Conservation (phyloP, 2,888 invertebrate species). For the Candidula unifasciata region DNA sequence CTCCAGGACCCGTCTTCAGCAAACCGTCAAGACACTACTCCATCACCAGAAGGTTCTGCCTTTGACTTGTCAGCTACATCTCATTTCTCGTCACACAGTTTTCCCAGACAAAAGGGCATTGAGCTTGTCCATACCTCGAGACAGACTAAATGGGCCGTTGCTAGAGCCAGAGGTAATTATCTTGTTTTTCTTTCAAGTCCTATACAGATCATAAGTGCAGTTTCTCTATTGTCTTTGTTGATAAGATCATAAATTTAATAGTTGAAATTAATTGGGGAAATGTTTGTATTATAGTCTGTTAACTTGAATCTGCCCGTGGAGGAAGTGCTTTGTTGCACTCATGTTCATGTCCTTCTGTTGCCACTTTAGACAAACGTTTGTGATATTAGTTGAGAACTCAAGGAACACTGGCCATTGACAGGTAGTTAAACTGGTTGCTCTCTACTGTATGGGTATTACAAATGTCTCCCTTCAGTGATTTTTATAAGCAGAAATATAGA, state of each 20-base stretch:
- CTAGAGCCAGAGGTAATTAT: conserved; percentile 46
- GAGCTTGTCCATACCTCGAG: conserved; percentile 44
- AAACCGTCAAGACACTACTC: conserved; percentile 26
- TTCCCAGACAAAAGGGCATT: conserved; percentile 25
- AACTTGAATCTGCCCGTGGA: too few relatives aligned
- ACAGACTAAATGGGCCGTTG: conserved; percentile 49
- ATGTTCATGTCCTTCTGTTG: too few relatives aligned
- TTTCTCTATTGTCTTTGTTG: too few relatives aligned
- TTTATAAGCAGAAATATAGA: neutral
- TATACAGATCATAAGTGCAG: neutral
- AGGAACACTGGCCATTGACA: too few relatives aligned
- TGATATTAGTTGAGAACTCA: too few relatives aligned
- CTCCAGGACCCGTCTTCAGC: neutral
- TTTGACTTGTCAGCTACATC: conserved; percentile 40
- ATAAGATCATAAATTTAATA: too few relatives aligned
- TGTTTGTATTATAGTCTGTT: too few relatives aligned
- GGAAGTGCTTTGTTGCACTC: too few relatives aligned
- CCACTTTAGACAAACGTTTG: too few relatives aligned
- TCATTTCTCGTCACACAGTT: conserved; percentile 7
- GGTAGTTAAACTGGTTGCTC: too few relatives aligned
- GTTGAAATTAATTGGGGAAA: too few relatives aligned
- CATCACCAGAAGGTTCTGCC: conserved; percentile 23
- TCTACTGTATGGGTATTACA: neutral
- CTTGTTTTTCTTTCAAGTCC: neutral
- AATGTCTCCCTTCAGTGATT: neutral